Base-by-base conservation (phyloP, 1,140 invertebrate species). In the Brachionus asplanchnoidis region DNA sequence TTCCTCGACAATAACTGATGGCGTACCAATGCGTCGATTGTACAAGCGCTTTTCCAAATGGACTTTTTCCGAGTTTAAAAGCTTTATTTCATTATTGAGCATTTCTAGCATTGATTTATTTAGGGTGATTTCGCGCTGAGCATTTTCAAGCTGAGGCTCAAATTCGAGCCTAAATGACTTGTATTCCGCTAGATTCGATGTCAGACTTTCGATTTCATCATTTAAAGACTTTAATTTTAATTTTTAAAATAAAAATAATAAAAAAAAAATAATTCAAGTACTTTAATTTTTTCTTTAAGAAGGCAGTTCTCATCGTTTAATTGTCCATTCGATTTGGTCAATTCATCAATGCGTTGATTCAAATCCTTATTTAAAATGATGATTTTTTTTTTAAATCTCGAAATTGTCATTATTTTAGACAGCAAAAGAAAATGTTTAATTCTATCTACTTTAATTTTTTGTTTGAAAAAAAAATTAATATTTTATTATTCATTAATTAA, bases 1-100 rank as follows among this genome's bases (percentile, higher is more conserved):
- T 65, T 82, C 79, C 32, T 82, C 79, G 6, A 82, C 79, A 32
- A 82, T 82, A 11, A 68, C 36, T 20, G 79, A 82, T 36, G 79
- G 79, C 36, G 50, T 82, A 40, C n/a, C 23, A 11, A 44, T 40
- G n/a, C 79, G 79, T 9, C 42, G 11, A 46, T 65, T 65, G n/a
- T 68, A 65, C 20, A 82, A 23, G 11, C 53, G 50, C 28, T 82
- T 82, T 46, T 82, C 79, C n/a, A 82, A 46, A n/a, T 82, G 79
- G 14, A 65, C 14, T 32, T 82, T 82, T 60, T 82, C 79, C 2
- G 53, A 65, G 14, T 82, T 82, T 4, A 82, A 26, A 26, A 68
- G 9, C 26, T 68, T 82, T 1, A 82, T 60, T 82, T 82, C 79
- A 20, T 68, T 82, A 46, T 82, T 82, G 3, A 82, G 32, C 79